Evolutionary conservation across 37 sponge, comb jelly and placozoan species (phyloP).

Genomic region (Sycon ciliatum): DNA sequence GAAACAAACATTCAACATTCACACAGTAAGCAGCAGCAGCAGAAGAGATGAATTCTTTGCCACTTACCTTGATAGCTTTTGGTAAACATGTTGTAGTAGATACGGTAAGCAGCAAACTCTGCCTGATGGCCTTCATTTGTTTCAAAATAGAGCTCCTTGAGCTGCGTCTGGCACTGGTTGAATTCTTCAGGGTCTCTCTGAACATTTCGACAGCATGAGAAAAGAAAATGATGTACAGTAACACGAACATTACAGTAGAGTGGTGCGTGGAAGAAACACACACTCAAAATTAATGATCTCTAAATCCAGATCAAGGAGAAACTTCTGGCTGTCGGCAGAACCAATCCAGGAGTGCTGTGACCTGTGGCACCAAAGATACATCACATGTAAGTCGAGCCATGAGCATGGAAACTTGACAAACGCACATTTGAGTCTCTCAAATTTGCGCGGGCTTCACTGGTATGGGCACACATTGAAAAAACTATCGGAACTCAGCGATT

Average conservation of each 20-base stretch:
- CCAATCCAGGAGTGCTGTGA: too few species aligned
- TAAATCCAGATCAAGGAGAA: too few species aligned
- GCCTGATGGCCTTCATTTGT: conserved; percentile 41
- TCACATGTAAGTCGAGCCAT: too few species aligned
- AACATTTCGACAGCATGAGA: too few species aligned
- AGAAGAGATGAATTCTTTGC: not conserved
- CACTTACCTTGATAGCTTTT: conserved; percentile 57
- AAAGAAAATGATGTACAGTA: too few species aligned
- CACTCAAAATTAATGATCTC: not conserved
- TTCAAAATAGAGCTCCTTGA: conserved; percentile 60
- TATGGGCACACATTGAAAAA: too few species aligned
- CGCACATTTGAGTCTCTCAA: too few species aligned
- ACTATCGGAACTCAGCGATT: too few species aligned
- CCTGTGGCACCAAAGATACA: too few species aligned
- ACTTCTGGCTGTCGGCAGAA: too few species aligned
- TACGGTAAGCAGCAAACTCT: conserved; percentile 87
- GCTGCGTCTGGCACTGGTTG: conserved; percentile 93
- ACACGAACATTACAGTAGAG: not conserved
- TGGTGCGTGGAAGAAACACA: not conserved
- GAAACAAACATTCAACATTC: not conserved
- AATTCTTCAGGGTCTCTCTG: conserved; percentile 85
- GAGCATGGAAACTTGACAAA: too few species aligned
- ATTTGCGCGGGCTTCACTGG: too few species aligned
- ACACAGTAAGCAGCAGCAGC: not conserved
- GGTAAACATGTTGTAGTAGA: conserved; percentile 81